Conservation (phyloP, 2,113 vertebrate genomes). For the Conger conger region DNA sequence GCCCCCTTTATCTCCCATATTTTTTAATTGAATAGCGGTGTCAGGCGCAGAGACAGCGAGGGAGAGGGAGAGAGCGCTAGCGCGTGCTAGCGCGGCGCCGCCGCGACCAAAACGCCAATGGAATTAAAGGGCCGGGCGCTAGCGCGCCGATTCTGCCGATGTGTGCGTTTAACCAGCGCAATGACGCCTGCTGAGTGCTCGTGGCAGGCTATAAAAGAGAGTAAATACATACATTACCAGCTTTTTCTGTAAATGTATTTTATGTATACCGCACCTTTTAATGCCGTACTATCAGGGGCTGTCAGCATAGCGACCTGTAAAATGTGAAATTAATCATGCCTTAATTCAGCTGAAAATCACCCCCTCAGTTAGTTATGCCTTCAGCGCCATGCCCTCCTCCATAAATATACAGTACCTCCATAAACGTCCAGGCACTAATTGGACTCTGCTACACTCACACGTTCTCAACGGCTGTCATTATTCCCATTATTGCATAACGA, state of each 20-base stretch:
- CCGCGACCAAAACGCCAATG: neutral
- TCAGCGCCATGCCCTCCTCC: neutral
- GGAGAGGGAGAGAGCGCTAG: no score
- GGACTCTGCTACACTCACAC: neutral
- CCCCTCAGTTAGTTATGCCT: neutral
- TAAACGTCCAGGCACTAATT: neutral
- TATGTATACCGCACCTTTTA: neutral
- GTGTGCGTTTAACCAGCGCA: neutral
- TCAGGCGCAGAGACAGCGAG: neutral
- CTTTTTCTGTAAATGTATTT: neutral
- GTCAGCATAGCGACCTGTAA: neutral
- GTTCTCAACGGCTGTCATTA: neutral
- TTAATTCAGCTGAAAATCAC: neutral
- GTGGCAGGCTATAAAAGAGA: neutral
- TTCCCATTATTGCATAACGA: no score
- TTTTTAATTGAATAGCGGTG: constrained; percentile 20
- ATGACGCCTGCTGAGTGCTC: neutral
- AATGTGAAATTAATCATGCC: neutral
- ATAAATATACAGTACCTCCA: neutral
- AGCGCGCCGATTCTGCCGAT: neutral
- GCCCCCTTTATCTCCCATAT: constrained; percentile 20
- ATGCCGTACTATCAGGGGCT: neutral
- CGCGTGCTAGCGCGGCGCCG: neutral
- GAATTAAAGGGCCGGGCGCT: constrained; percentile 19
- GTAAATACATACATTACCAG: neutral